Evolutionary conservation across 2,113 vertebrate genomes (phyloP).

Genomic region (Cyanocitta stelleri): DNA sequence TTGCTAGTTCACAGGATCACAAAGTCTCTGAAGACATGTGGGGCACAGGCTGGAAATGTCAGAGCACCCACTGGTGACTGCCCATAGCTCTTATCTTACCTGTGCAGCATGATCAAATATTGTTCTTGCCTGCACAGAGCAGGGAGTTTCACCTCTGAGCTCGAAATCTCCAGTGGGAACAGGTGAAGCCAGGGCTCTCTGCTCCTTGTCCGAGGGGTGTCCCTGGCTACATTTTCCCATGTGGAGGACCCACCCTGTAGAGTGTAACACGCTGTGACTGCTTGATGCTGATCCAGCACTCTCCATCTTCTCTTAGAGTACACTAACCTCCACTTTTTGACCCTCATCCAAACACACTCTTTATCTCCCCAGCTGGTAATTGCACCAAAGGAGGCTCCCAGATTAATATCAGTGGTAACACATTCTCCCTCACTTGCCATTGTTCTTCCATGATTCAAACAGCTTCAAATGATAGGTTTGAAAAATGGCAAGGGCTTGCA

Average conservation of each 20-base stretch:
- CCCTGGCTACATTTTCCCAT: background rate
- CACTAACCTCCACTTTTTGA: background rate
- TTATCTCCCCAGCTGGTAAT: constrained; percentile 12
- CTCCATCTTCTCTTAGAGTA: background rate
- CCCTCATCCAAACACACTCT: background rate
- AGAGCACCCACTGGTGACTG: background rate
- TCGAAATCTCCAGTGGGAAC: background rate
- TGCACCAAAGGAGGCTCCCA: constrained; percentile 28
- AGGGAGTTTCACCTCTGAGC: background rate
- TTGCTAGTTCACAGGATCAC: background rate
- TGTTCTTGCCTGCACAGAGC: background rate
- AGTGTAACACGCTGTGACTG: background rate
- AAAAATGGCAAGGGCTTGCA: background rate
- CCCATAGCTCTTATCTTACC: background rate
- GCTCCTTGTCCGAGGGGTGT: background rate
- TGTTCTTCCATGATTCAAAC: constrained; percentile 46
- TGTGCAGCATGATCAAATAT: background rate
- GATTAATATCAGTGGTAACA: constrained; percentile 38
- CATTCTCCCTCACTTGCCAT: constrained; percentile 37
- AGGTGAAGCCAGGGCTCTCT: background rate
- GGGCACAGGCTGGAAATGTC: background rate
- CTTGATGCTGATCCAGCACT: background rate
- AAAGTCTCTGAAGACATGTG: background rate
- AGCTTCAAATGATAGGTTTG: constrained; percentile 22
- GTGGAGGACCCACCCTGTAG: background rate